A percentile compares a stretch with the other conserved stretches of the same genome.
Conservation (phyloP, 2,113 vertebrate genomes). For the Hiodon alosoides region DNA sequence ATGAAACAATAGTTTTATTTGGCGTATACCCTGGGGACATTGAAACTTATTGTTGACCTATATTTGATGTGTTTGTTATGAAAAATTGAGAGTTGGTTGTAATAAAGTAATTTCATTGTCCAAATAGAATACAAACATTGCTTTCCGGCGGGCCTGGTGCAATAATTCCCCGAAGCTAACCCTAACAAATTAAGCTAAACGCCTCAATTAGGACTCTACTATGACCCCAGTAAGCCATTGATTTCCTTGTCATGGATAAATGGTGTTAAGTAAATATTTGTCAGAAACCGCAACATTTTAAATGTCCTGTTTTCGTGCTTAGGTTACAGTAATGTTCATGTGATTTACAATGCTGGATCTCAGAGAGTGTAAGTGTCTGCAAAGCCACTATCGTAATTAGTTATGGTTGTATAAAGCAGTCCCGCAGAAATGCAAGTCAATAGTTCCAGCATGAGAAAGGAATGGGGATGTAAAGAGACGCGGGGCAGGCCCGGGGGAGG, state of each 20-base stretch:
- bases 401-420: constrained; percentile 1
- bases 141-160: constrained; percentile 14
- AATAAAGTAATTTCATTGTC: not conserved
- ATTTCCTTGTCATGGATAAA: constrained; percentile 16
- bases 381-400: constrained; percentile 10
- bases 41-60: no score
- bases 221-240: constrained; percentile 37
- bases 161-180: constrained; percentile 57
- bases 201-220: constrained; percentile 54
- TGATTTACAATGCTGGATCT: constrained; percentile 1
- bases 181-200: constrained; percentile 63
- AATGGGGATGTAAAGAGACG: not conserved
- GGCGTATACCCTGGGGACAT: no score
- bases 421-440: not conserved
- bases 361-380: not conserved
- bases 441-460: not conserved
- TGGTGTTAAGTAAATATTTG: constrained; percentile 8
- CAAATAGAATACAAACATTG: not conserved
- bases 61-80: no score
- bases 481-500: not conserved
- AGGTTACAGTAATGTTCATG: constrained; percentile 7
- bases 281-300: not conserved
- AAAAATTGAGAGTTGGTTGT: not conserved
- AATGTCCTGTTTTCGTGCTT: constrained; percentile 7
- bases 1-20: no score